These are phyloP conservation scores for Periplaneta americana DNA, from an alignment of 1,140 invertebrate genomes.

Conservation along the genomic window DNA sequence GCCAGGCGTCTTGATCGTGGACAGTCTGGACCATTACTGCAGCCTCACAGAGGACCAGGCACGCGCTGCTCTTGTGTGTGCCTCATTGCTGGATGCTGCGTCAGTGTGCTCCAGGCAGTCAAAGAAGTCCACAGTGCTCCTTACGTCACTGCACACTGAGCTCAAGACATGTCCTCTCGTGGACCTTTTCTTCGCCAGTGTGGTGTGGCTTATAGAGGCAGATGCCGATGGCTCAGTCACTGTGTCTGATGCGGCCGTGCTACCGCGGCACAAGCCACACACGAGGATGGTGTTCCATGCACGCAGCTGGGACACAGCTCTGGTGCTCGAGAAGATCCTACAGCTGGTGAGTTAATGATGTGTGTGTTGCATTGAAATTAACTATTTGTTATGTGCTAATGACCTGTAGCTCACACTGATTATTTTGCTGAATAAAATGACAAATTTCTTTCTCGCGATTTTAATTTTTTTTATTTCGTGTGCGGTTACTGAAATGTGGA, in stretches of 20 bases:
- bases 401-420: no score
- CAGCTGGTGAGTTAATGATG: not conserved
- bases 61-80: conserved; percentile 7
- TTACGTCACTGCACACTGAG: not conserved
- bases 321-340: conserved; percentile 4
- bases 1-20: conserved; percentile 8
- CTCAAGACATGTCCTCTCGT: not conserved
- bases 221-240: not conserved
- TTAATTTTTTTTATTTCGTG: no score
- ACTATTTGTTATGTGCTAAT: no score
- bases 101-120: not conserved
- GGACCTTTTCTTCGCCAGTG: not conserved
- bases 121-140: not conserved
- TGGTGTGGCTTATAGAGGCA: conserved; percentile 3
- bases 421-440: no score
- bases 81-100: conserved; percentile 10
- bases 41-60: not conserved
- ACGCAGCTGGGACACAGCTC: not conserved
- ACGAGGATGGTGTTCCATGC: not conserved
- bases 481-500: no score
- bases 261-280: not conserved
- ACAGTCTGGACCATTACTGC: conserved; percentile 14
- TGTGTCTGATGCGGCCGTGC: not conserved
- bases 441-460: no score
- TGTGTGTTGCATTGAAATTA: not conserved